Percentiles rank a stretch among this genome's conserved stretches.
Evolutionary conservation across 1,140 invertebrate species (phyloP).

Genomic region (Drosophila pachea): DNA sequence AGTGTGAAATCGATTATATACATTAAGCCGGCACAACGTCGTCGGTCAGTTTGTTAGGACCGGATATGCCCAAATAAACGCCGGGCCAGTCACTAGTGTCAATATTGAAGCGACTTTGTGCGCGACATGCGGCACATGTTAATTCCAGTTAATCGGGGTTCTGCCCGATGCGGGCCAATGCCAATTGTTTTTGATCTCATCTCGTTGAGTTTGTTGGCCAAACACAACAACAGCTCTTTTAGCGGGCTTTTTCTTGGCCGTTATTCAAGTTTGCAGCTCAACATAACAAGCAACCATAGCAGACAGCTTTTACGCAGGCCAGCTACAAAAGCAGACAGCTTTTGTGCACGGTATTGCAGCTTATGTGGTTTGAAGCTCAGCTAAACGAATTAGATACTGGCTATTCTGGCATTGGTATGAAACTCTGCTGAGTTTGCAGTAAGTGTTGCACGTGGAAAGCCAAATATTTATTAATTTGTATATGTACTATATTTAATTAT

Average conservation of each 20-base stretch:
- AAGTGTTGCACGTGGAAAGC: no score
- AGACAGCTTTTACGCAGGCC: not conserved
- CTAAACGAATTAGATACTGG: not conserved
- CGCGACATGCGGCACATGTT: slow-evolving; percentile 58
- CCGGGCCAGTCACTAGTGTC: slow-evolving; percentile 27
- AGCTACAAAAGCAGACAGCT: slow-evolving; percentile 14
- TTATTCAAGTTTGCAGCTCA: slow-evolving; percentile 1
- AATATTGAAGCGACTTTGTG: slow-evolving; percentile 59
- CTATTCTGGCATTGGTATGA: not conserved
- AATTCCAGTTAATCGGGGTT: slow-evolving; percentile 65
- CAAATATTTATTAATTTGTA: no score
- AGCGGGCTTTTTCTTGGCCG: not conserved
- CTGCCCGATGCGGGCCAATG: slow-evolving; percentile 11
- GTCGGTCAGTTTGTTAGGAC: slow-evolving; percentile 47
- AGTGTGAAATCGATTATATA: slow-evolving; percentile 75
- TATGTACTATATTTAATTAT: no score
- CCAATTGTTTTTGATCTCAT: slow-evolving; percentile 42
- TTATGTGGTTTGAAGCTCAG: not conserved
- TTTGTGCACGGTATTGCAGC: not conserved
- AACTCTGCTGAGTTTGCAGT: no score
- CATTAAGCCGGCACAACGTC: slow-evolving; percentile 45
- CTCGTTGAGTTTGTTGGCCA: not conserved
- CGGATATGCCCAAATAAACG: slow-evolving; percentile 47
- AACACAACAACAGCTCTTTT: not conserved
- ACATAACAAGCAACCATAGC: slow-evolving; percentile 5